Percentiles rank a stretch among this genome's conserved stretches.
Evolutionary conservation across 92 coral and sea anemone genomes (phyloP).

Genomic region (Zoanthus solanderi): DNA sequence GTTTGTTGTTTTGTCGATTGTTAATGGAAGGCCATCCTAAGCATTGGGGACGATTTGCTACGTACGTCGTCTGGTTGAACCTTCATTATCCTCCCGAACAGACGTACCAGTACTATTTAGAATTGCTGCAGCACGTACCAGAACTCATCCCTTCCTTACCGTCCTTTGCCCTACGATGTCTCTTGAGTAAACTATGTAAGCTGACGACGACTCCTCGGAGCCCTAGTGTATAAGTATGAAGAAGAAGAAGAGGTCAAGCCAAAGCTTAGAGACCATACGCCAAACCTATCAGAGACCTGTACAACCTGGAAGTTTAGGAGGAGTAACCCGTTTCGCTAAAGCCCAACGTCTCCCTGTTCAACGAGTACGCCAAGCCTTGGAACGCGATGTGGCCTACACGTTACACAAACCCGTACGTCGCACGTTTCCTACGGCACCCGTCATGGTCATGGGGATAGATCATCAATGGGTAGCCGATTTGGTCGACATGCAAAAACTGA

Average conservation of each 20-base stretch:
- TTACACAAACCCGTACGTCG: slow-evolving; percentile 1
- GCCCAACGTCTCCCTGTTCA: background rate
- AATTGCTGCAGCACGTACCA: background rate
- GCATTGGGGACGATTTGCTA: background rate
- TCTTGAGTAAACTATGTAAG: no score
- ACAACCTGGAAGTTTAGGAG: background rate
- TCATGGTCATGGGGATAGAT: background rate
- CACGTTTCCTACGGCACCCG: background rate
- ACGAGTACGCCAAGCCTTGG: background rate
- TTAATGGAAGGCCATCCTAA: background rate
- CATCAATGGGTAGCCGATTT: no score
- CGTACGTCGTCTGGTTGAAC: background rate
- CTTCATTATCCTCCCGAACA: background rate
- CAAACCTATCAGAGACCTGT: background rate
- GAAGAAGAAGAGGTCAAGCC: no score
- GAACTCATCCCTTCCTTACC: background rate
- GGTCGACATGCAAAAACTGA: no score
- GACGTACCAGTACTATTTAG: background rate
- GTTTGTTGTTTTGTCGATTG: no score
- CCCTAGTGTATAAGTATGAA: no score
- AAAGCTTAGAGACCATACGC: background rate
- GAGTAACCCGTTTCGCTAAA: background rate
- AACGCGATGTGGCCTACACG: background rate
- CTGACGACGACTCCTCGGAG: no score
- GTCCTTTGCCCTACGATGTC: no score